Base-by-base conservation (phyloP, 2,888 invertebrate genomes). In the Gymnocheta viridis region DNA sequence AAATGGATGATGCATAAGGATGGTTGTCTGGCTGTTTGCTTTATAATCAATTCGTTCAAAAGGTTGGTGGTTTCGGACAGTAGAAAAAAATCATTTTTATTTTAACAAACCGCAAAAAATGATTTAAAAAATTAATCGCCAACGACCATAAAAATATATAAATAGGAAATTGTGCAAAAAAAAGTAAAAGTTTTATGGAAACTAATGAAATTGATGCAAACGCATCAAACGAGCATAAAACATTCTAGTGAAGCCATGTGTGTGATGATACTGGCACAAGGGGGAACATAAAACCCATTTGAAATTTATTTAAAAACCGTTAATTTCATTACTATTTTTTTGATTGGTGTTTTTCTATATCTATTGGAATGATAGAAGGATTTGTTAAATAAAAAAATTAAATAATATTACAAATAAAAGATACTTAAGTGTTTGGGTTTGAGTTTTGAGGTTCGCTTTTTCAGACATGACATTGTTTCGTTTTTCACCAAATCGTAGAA, bases 41-140 rank as follows among this genome's bases (percentile, higher is more conserved):
- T 74, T 22, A 64, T 69, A 82, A 82, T 82, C 81, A 69, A 62
- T 82, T 60, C 81, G 62, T 76, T 64, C 69, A 82, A 69, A 70
- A 76, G 74, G 66, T 66, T 76, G 69, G 81, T 70, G 67, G 81
- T 64, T 76, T 54, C 56, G 47, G 44, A 66, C 58, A 54, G 38
- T 32, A 47, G 22, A 47, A 32, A 72, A 38, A 47, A 27, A 35
- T 44, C 54, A 47, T 76, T 82, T 82, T 70, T 69, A 69, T 69
- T 70, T 81, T 47, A 29, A 12, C 58, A 67, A 73, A 76, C 81
- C 81, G 74, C 81, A 80, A 76, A 79, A 82, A 79, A 80, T 83
- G 80, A 83, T 80, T 83, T 80, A 76, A 79, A 83, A 58, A 83
- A 78, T 41, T 79, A 80, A 76, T 80, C 74, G 83, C 79, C 74